Conservation (phyloP, 2,113 vertebrate species). For the Spizaetus ornatus region DNA sequence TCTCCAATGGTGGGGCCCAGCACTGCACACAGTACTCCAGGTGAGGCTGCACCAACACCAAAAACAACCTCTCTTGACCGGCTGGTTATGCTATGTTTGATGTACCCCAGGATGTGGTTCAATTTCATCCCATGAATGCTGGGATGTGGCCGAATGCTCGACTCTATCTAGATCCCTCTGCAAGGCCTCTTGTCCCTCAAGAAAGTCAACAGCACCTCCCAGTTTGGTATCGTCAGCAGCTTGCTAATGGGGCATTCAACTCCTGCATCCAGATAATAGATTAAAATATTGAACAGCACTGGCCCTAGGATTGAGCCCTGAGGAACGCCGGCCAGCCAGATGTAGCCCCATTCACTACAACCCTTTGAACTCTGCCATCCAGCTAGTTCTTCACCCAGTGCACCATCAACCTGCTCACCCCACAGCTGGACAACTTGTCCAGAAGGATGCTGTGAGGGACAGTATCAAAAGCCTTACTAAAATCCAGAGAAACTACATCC, state of each 20-base stretch:
- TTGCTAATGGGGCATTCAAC: not conserved
- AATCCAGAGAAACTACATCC: not conserved
- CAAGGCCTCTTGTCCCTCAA: not conserved
- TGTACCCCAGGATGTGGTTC: not conserved
- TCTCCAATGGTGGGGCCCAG: not conserved
- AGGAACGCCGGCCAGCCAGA: not conserved
- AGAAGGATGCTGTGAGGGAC: not conserved
- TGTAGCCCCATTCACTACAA: not conserved
- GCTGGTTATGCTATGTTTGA: not conserved
- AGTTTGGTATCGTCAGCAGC: not conserved
- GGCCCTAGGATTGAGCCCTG: not conserved
- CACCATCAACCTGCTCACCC: rapidly evolving
- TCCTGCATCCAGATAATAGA: not conserved
- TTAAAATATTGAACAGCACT: not conserved
- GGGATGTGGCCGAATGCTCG: not conserved
- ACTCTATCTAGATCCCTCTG: not conserved
- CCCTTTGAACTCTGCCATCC: not conserved
- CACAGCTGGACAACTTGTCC: too few species aligned
- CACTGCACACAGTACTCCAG: not conserved
- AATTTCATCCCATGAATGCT: not conserved
- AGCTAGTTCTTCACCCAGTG: rapidly evolving
- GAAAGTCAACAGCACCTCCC: not conserved
- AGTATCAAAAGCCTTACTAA: not conserved
- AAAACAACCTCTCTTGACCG: not conserved
- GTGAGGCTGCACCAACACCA: not conserved